These are phyloP conservation scores for Dryobates pubescens DNA, from an alignment of 2,797 vertebrate species.

Conservation along the genomic window DNA sequence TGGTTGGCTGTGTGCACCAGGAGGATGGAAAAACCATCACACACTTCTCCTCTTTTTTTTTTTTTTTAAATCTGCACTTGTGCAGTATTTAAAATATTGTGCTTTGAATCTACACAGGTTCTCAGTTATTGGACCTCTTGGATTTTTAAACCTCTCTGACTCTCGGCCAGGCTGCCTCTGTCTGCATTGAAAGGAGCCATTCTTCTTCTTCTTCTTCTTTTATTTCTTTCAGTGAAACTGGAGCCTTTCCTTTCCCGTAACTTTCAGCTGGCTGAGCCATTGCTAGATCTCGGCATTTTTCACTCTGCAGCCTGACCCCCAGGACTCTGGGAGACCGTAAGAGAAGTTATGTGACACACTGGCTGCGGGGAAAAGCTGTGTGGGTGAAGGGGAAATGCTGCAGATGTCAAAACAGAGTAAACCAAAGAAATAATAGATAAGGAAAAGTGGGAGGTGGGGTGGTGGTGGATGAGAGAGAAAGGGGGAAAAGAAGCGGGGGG, in stretches of 20 bases:
- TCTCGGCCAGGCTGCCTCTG: constrained; percentile 67
- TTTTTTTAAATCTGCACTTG: constrained; percentile 40
- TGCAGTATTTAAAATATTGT: constrained; percentile 69
- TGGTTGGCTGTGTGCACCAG: not conserved
- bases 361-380: constrained; percentile 13
- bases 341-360: constrained; percentile 64
- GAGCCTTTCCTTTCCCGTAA: constrained; percentile 76
- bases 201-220: constrained; percentile 58
- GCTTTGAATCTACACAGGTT: constrained; percentile 68
- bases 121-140: constrained; percentile 74
- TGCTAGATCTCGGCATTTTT: constrained; percentile 67
- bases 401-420: constrained; percentile 11
- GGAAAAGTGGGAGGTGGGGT: not conserved
- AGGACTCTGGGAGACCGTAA: constrained; percentile 44
- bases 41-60: not conserved
- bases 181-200: constrained; percentile 72
- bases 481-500: not conserved
- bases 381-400: constrained; percentile 23
- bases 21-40: constrained; percentile 69
- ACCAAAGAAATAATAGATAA: not conserved
- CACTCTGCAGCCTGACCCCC: constrained; percentile 66
- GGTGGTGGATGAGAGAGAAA: too few relatives aligned
- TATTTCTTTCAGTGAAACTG: constrained; percentile 70
- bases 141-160: constrained; percentile 69
- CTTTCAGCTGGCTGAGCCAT: constrained; percentile 62